A percentile compares a stretch with the other conserved stretches of the same genome.
Evolutionary conservation across 2,888 invertebrate species (phyloP).

Genomic region (Microctonus hyperodae): DNA sequence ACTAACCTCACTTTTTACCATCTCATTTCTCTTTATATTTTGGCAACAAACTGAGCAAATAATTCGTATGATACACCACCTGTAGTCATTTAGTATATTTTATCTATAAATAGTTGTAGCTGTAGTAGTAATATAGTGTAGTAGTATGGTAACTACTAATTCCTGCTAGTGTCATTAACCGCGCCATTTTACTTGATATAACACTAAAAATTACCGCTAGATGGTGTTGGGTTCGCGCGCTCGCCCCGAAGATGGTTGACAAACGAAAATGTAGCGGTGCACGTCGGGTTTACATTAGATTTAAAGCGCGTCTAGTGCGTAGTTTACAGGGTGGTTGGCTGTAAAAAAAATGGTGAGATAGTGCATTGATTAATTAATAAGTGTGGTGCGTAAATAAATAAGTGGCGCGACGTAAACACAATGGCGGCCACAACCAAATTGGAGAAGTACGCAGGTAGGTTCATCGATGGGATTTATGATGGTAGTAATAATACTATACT

Average conservation of each 20-base stretch:
- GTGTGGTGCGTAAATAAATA: constrained; percentile 39
- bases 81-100: not conserved
- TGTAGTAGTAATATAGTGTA: not conserved
- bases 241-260: constrained; percentile 58
- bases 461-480: constrained; percentile 7
- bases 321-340: constrained; percentile 51
- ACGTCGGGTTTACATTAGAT: constrained; percentile 60
- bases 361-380: constrained; percentile 39
- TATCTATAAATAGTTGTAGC: too few relatives aligned
- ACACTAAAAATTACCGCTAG: constrained; percentile 38
- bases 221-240: constrained; percentile 48
- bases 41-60: too few relatives aligned
- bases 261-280: constrained; percentile 62
- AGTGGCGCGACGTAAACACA: constrained; percentile 36
- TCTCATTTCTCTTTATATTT: not conserved
- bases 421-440: constrained; percentile 61
- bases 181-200: constrained; percentile 14
- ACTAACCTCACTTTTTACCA: not conserved
- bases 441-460: constrained; percentile 60
- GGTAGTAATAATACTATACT: too few relatives aligned
- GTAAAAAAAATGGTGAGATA: constrained; percentile 58
- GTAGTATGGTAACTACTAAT: not conserved
- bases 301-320: constrained; percentile 57
- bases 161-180: not conserved
- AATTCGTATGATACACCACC: too few relatives aligned